Percentiles rank a stretch among this genome's conserved stretches.
Evolutionary conservation across 2,888 invertebrate genomes (phyloP).

Genomic region (Machimus rusticus): DNA sequence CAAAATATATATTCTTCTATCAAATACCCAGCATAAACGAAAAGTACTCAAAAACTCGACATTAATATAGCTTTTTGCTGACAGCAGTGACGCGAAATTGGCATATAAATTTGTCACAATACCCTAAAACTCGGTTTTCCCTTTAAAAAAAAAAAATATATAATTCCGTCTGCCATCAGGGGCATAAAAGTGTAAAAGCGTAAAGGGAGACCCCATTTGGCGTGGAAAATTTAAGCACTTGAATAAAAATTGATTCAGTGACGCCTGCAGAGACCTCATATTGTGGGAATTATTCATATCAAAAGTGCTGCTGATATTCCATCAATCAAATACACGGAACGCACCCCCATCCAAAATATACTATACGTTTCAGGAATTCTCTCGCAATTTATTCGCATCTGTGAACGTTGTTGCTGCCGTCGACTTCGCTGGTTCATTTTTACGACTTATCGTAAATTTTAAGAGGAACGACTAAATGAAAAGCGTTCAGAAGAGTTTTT

Average conservation of each 20-base stretch:
- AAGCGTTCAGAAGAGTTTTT: neutral
- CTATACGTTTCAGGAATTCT: neutral
- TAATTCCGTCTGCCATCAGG: neutral
- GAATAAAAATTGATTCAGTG: slow-evolving; percentile 21
- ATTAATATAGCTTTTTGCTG: neutral
- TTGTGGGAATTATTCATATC: neutral
- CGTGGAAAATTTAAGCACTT: neutral
- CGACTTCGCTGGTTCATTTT: neutral
- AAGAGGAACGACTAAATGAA: slow-evolving; percentile 19
- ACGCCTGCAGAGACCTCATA: slow-evolving; percentile 11
- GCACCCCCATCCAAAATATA: neutral
- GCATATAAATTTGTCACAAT: neutral
- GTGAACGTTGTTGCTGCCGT: neutral
- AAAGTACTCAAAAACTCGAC: neutral
- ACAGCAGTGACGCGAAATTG: neutral
- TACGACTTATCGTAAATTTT: slow-evolving; percentile 28
- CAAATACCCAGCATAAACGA: neutral
- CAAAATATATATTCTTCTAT: neutral
- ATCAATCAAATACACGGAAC: slow-evolving; percentile 2
- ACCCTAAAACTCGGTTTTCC: neutral
- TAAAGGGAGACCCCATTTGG: neutral
- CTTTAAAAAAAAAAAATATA: neutral
- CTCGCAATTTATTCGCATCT: neutral
- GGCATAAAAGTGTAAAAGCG: neutral
- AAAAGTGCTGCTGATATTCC: neutral